These are phyloP conservation scores for Lophotis ruficrista DNA, from an alignment of 2,113 vertebrate genomes.

Conservation along the genomic window DNA sequence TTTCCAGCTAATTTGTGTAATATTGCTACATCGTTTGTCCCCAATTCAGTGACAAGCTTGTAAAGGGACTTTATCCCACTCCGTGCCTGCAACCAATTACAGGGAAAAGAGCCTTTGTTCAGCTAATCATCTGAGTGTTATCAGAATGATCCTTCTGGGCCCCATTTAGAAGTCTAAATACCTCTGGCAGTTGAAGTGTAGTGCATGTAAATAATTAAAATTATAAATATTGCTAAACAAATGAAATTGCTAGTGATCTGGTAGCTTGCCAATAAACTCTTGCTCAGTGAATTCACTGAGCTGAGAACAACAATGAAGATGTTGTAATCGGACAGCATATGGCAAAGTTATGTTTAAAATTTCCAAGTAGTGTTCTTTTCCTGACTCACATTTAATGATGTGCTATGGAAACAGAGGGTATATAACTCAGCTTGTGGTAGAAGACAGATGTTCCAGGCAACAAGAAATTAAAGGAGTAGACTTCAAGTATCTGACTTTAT, in stretches of 20 bases:
- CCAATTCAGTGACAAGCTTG: constrained; percentile 10
- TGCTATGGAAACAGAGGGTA: neutral
- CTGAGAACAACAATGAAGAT: neutral
- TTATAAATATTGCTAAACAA: constrained; percentile 34
- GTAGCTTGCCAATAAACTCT: neutral
- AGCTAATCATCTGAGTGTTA: constrained; percentile 35
- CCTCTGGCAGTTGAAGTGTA: constrained; percentile 28
- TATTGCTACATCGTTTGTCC: constrained; percentile 16
- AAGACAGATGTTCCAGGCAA: constrained; percentile 42
- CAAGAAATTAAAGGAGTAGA: constrained; percentile 31
- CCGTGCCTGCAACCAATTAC: constrained; percentile 25
- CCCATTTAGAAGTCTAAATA: constrained; percentile 31
- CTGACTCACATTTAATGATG: neutral
- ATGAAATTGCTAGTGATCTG: constrained; percentile 26
- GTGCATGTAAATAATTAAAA: constrained; percentile 48
- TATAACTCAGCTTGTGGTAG: constrained; percentile 33
- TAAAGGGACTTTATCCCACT: constrained; percentile 14
- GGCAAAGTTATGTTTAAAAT: constrained; percentile 38
- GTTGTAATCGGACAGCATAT: neutral
- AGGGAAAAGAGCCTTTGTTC: constrained; percentile 12
- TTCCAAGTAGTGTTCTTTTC: constrained; percentile 12
- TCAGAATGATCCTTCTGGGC: constrained; percentile 40
- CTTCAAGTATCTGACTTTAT: constrained; percentile 38
- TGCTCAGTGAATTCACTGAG: neutral
- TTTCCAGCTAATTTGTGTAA: neutral